phyloP scores from a whole-genome alignment of 2,797 vertebrate species.

The Lateolabrax maculatus region DNA sequence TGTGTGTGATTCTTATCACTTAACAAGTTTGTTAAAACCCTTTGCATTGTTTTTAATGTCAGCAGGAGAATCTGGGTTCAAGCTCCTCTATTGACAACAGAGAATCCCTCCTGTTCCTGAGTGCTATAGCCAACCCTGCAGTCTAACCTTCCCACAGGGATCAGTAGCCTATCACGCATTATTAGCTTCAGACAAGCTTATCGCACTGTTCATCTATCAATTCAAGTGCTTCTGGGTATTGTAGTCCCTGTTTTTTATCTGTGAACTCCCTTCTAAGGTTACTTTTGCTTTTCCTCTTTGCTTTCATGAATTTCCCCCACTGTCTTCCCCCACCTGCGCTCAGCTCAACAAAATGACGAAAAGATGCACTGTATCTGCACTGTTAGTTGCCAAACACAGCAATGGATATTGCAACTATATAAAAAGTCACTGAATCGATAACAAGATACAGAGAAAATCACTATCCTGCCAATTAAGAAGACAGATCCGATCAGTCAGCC shows the following conservation, averaged over 20 bases:
- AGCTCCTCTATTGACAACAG: slow-evolving; percentile 5
- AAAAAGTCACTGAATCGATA: slow-evolving; percentile 7
- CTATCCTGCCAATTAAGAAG: slow-evolving; percentile 47
- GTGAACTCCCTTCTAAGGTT: too few relatives aligned
- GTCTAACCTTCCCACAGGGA: slow-evolving; percentile 16
- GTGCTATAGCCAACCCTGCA: background rate
- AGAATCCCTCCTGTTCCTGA: background rate
- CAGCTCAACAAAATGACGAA: slow-evolving; percentile 44
- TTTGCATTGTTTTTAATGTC: background rate
- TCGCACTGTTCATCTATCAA: slow-evolving; percentile 7
- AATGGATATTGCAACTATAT: background rate
- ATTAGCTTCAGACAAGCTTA: slow-evolving; percentile 24
- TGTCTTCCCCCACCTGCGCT: background rate
- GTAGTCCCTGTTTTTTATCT: slow-evolving; percentile 31
- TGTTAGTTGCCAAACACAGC: slow-evolving; percentile 21
- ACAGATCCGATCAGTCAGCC: slow-evolving; percentile 17
- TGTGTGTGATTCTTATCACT: background rate
- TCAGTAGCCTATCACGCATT: slow-evolving; percentile 5
- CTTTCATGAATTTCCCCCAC: background rate
- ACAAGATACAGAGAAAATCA: slow-evolving; percentile 24
- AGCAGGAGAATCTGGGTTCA: slow-evolving; percentile 10
- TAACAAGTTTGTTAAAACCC: background rate
- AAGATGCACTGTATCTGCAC: background rate
- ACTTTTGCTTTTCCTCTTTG: slow-evolving; percentile 8
- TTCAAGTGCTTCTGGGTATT: slow-evolving; percentile 31